Conservation (phyloP, 2,797 vertebrate species). For the Gobionotothen gibberifrons region DNA sequence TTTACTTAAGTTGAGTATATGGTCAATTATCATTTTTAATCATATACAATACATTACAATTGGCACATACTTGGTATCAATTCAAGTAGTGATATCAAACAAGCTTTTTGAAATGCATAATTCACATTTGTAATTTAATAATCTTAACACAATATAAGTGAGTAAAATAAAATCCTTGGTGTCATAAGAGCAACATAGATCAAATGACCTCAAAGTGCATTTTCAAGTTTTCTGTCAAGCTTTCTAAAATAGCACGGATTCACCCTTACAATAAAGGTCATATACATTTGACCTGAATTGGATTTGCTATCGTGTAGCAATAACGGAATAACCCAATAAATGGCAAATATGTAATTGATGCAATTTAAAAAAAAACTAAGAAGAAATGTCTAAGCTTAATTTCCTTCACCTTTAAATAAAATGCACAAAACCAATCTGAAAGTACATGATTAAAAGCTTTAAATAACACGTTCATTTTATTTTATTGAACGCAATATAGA, state of each 20-base stretch:
- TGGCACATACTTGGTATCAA: no score
- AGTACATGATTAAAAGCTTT: constrained; percentile 3
- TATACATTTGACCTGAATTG: neutral
- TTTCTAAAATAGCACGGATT: neutral
- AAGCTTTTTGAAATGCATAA: no score
- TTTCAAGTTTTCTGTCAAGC: neutral
- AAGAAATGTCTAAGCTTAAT: neutral
- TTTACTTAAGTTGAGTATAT: no score
- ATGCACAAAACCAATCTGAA: neutral
- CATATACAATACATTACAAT: no score
- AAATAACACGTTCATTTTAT: neutral
- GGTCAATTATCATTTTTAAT: no score
- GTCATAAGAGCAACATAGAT: neutral
- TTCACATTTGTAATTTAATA: no score
- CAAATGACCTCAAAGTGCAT: no score
- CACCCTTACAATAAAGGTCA: neutral
- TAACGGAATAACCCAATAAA: no score
- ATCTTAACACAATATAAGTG: no score
- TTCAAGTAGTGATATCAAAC: no score
- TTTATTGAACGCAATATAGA: neutral
- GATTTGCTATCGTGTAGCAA: neutral
- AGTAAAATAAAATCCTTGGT: neutral
- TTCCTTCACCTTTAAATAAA: neutral
- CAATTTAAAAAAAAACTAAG: no score
- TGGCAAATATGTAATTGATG: no score